A percentile compares a stretch with the other conserved stretches of the same genome.
Evolutionary conservation across 2,113 vertebrate genomes (phyloP).

Genomic region (Nothoprocta perdicaria): DNA sequence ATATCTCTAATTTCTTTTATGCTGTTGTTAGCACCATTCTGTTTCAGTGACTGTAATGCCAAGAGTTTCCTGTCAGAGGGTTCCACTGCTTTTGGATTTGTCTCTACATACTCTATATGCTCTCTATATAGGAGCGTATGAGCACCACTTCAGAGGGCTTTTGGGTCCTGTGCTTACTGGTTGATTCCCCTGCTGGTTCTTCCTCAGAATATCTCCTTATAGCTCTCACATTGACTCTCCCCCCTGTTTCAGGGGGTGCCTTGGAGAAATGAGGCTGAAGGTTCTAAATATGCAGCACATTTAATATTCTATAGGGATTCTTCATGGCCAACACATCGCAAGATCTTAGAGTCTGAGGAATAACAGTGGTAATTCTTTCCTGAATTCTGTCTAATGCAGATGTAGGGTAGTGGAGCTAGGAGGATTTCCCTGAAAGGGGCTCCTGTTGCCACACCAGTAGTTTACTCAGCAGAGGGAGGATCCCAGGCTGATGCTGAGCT

Average conservation of each 20-base stretch:
- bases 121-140: neutral
- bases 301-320: neutral
- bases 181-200: neutral
- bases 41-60: neutral
- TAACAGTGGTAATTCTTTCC: neutral
- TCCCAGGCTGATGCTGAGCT: constrained; percentile 1
- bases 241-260: neutral
- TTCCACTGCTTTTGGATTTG: neutral
- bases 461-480: constrained; percentile 12
- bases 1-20: neutral
- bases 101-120: neutral
- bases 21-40: neutral
- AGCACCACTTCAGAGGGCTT: neutral
- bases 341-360: neutral
- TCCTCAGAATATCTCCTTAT: neutral
- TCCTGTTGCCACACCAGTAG: neutral
- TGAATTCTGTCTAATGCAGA: neutral
- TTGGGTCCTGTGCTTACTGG: neutral
- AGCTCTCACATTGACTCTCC: neutral
- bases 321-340: constrained; percentile 14
- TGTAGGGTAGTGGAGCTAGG: neutral
- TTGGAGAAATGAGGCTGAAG: neutral
- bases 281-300: neutral
- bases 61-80: neutral
- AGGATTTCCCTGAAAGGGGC: neutral